Conservation (phyloP, 2,888 invertebrate genomes). For the Netelia melanura region DNA sequence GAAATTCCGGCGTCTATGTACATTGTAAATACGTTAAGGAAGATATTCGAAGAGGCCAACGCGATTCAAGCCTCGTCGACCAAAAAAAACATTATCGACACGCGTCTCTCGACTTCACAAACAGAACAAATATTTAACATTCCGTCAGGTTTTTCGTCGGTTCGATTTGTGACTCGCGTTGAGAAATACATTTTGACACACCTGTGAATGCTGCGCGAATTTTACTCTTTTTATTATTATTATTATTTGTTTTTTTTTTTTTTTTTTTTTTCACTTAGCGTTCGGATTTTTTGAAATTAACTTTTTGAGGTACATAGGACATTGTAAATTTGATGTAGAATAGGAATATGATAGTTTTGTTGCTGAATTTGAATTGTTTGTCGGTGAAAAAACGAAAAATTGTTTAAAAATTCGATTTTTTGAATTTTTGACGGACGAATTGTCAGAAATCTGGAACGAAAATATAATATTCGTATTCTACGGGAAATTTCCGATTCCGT, state of each 20-base stretch:
- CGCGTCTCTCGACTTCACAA: conserved; percentile 28
- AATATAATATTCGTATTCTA: too few relatives aligned
- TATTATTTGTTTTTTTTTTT: background rate
- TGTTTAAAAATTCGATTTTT: too few relatives aligned
- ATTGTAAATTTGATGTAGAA: too few relatives aligned
- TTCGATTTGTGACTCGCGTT: conserved; percentile 55
- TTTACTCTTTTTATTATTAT: background rate
- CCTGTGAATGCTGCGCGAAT: too few relatives aligned
- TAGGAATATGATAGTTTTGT: too few relatives aligned
- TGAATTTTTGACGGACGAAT: too few relatives aligned
- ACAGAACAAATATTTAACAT: conserved; percentile 67
- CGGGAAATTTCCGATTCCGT: too few relatives aligned
- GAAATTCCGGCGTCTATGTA: background rate
- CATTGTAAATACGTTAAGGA: background rate
- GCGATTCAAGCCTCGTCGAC: conserved; percentile 17
- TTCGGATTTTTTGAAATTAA: background rate
- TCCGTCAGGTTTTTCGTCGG: conserved; percentile 61
- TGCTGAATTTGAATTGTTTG: too few relatives aligned
- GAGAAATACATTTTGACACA: background rate
- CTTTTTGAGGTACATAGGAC: background rate
- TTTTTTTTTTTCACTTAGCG: background rate
- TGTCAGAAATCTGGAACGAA: too few relatives aligned
- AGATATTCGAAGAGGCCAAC: background rate
- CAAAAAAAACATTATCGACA: conserved; percentile 59
- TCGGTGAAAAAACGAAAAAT: too few relatives aligned